These are phyloP conservation scores for Aspidiotus rigidus DNA, from an alignment of 2,888 invertebrate species.

Conservation along the genomic window DNA sequence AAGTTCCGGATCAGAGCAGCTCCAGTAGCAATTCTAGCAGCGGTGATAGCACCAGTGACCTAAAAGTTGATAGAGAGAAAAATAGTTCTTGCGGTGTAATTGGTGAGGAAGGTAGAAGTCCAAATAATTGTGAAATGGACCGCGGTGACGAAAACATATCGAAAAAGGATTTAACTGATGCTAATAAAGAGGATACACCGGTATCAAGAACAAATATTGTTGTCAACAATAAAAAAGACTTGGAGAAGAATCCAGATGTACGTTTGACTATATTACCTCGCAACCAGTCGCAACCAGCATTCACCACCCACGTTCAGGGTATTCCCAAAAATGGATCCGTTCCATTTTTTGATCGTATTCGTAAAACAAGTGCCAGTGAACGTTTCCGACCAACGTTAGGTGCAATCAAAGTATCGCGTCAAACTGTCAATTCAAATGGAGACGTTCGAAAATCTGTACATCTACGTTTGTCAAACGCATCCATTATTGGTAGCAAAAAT, in stretches of 20 bases:
- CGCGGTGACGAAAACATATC: background rate
- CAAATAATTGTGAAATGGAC: conserved; percentile 31
- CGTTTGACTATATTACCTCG: conserved; percentile 57
- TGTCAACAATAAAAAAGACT: conserved; percentile 39
- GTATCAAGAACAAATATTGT: conserved; percentile 5
- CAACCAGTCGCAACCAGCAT: conserved; percentile 80
- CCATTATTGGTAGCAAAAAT: conserved; percentile 52
- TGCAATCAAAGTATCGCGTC: conserved; percentile 67
- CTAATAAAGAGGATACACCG: conserved; percentile 22
- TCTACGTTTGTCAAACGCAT: conserved; percentile 50
- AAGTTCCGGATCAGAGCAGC: conserved; percentile 49
- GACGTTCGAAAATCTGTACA: conserved; percentile 58
- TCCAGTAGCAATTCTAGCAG: conserved; percentile 50
- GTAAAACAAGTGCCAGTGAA: conserved; percentile 74
- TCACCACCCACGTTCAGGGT: conserved; percentile 62
- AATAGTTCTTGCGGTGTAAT: conserved; percentile 41
- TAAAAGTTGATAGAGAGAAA: conserved; percentile 38
- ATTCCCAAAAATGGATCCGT: conserved; percentile 82
- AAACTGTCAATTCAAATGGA: conserved; percentile 64
- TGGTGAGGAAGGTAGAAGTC: conserved; percentile 40
- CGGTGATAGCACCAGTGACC: conserved; percentile 42
- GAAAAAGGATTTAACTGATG: conserved; percentile 35
- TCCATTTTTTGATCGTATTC: conserved; percentile 76
- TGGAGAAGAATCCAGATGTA: conserved; percentile 35
- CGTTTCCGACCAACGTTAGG: conserved; percentile 74